Conservation (phyloP, 2,888 invertebrate genomes). For the Fragum sueziense region DNA sequence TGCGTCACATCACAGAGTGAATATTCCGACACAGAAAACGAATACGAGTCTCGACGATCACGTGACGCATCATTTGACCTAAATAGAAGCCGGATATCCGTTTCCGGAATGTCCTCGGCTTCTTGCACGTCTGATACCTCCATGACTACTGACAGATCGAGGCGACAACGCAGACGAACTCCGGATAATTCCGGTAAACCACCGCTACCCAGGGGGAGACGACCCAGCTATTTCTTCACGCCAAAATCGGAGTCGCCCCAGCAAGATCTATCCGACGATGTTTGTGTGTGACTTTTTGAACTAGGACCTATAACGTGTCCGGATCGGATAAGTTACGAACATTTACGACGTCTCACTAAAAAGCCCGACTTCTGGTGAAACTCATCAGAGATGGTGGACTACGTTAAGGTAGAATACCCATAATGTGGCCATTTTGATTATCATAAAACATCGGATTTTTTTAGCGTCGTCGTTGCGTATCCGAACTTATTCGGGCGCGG, state of each 20-base stretch:
- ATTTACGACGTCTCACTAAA: too few relatives aligned
- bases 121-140: neutral
- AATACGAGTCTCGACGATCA: neutral
- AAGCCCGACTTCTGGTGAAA: too few relatives aligned
- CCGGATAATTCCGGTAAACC: neutral
- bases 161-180: neutral
- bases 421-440: too few relatives aligned
- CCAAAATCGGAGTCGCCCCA: neutral
- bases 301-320: too few relatives aligned
- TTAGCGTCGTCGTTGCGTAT: too few relatives aligned
- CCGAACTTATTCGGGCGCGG: too few relatives aligned
- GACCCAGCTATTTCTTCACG: slow-evolving; percentile 41
- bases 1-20: neutral
- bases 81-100: neutral
- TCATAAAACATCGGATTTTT: too few relatives aligned
- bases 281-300: slow-evolving; percentile 4
- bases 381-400: too few relatives aligned
- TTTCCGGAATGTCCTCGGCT: neutral
- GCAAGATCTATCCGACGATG: neutral
- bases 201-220: neutral
- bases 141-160: neutral
- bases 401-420: too few relatives aligned
- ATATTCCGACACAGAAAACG: slow-evolving; percentile 1
- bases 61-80: neutral
- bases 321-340: too few relatives aligned